Base-by-base conservation (phyloP, 2,888 invertebrate species). In the Danaus chrysippus region DNA sequence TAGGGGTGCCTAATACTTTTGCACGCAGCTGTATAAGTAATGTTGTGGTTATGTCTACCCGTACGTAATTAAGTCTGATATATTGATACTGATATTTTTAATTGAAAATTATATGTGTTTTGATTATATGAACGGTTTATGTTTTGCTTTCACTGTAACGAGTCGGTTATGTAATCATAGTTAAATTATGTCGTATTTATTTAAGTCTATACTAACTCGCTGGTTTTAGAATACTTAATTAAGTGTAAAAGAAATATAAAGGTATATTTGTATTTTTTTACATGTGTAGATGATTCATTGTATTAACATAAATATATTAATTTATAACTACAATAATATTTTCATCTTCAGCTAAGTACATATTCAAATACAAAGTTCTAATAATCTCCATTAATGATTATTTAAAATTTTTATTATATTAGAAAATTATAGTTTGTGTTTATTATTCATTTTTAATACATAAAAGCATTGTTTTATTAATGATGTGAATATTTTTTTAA, bases 41-140 rank as follows among this genome's bases (percentile, higher is more conserved):
- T 75, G 73, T 71, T 74, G 76, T 76, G 78, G 77, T 77, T 77
- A 74, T 74, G 73, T 79, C 74, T 79, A 73, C 73, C 70, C 71
- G 73, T 61, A 65, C 68, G 46, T 71, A 70, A 64, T 70, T 77
- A 80, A 78, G 80, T 77, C 76, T 76, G 78, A 79, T 73, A 68
- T 67, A 69, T 71, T 76, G 82, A 82, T 83, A 83, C 82, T 83
- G 83, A 83, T 74, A 70, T 76, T 78, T 72, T 55, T 67, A 72
- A 65, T 66, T 58, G 23, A 56, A n/a, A 61, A 62, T 55, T 61
- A 49, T 49, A n/a, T 49, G 56, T 53, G 56, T 67, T 63, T 34
- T 58, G 49, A 54, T 23, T 52, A 46, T 34, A 19, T 41, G 44
- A 34, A 34, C 46, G 23, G 46, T 53, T 56, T 58, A 41, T 23